These are phyloP conservation scores for Tupiocoris notatus DNA, from an alignment of 2,888 invertebrate genomes.

Conservation along the genomic window DNA sequence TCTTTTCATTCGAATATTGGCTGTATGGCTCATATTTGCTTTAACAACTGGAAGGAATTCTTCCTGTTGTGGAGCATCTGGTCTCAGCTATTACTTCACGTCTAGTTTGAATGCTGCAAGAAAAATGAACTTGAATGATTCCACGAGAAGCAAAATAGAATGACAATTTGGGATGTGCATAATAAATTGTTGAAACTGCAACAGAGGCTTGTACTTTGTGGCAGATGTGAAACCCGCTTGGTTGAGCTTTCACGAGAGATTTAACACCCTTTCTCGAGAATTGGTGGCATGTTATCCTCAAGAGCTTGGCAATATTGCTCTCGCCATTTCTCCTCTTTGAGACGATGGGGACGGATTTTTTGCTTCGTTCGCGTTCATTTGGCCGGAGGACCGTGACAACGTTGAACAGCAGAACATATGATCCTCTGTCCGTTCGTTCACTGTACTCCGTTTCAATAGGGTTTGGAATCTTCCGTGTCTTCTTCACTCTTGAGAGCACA, in stretches of 20 bases:
- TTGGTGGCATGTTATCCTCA: slow-evolving; percentile 17
- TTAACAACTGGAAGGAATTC: no score
- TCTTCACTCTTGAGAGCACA: background rate
- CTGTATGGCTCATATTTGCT: no score
- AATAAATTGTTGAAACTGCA: background rate
- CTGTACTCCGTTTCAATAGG: background rate
- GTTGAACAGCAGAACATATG: slow-evolving; percentile 6
- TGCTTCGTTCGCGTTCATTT: slow-evolving; percentile 15
- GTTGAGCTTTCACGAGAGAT: slow-evolving; percentile 32
- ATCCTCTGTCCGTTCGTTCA: background rate
- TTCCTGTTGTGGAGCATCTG: background rate
- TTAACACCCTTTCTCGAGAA: slow-evolving; percentile 34
- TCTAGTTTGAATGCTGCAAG: background rate
- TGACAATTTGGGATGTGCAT: background rate
- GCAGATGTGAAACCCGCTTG: background rate
- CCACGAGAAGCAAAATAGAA: background rate
- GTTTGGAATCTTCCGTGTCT: background rate
- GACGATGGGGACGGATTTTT: background rate
- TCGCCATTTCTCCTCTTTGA: background rate
- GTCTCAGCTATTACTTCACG: background rate
- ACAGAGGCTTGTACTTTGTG: background rate
- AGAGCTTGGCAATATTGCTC: background rate
- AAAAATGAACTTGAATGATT: background rate
- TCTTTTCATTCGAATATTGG: background rate
- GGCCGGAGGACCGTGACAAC: slow-evolving; percentile 22